Conservation (phyloP, 1,140 invertebrate genomes). For the Bombus huntii region DNA sequence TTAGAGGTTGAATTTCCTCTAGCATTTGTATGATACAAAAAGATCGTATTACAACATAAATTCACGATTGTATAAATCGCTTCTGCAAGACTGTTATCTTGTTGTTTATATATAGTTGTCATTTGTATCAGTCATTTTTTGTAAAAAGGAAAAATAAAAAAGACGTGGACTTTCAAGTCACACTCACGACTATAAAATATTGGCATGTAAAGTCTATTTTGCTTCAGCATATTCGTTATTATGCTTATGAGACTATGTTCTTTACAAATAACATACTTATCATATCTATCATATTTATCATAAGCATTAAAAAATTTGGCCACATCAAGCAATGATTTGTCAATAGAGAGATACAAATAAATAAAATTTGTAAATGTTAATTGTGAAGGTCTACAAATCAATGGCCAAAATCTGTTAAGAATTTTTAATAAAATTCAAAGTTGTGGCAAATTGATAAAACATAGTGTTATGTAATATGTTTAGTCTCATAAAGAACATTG, state of each 20-base stretch:
- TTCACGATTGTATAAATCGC: conserved; percentile 56
- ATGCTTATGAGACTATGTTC: conserved; percentile 20
- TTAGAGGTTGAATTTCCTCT: conserved; percentile 41
- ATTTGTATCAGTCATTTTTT: conserved; percentile 49
- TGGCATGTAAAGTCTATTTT: conserved; percentile 12
- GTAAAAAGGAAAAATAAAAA: conserved; percentile 23
- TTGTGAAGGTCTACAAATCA: conserved; percentile 53
- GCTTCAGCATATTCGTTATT: conserved; percentile 20
- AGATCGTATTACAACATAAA: conserved; percentile 29
- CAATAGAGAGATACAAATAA: conserved; percentile 24
- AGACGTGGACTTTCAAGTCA: conserved; percentile 24
- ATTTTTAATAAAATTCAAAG: conserved; percentile 54
- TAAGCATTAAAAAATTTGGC: conserved; percentile 62
- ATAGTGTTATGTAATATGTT: conserved; percentile 52
- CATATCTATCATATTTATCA: conserved; percentile 33
- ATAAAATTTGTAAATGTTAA: conserved; percentile 51
- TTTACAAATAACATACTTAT: conserved; percentile 33
- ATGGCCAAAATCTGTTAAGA: conserved; percentile 69
- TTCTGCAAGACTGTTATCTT: conserved; percentile 57
- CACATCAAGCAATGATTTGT: conserved; percentile 59
- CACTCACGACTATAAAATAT: conserved; percentile 20
- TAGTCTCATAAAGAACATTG: conserved; percentile 45
- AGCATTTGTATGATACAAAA: conserved; percentile 50
- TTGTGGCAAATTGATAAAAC: conserved; percentile 37
- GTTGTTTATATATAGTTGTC: conserved; percentile 60